phyloP scores from a whole-genome alignment of 2,888 invertebrate species.

The Pristionchus mayeri region DNA sequence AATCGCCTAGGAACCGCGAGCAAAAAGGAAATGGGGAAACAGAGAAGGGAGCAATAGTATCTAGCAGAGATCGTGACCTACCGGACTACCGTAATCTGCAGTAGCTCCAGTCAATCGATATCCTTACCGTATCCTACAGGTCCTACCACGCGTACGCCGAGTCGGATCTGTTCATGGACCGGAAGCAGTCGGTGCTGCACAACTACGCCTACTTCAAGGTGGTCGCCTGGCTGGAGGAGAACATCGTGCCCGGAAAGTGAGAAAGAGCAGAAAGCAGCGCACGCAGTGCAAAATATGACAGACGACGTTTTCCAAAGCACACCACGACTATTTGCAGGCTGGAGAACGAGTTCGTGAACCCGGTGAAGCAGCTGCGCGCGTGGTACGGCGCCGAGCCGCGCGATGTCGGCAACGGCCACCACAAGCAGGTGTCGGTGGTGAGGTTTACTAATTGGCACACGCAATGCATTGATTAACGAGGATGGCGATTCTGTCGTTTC shows the following conservation, averaged over 20 bases:
- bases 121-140: slow-evolving; percentile 54
- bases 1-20: slow-evolving; percentile 16
- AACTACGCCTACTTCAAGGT: slow-evolving; percentile 58
- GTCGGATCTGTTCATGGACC: slow-evolving; percentile 62
- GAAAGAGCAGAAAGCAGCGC: neutral
- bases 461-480: neutral
- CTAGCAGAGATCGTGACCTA: neutral
- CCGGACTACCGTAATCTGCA: neutral
- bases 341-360: slow-evolving; percentile 52
- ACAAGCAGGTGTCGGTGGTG: slow-evolving; percentile 66
- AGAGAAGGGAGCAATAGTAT: neutral
- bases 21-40: neutral
- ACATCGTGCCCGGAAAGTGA: slow-evolving; percentile 62
- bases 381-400: neutral
- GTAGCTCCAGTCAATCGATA: neutral
- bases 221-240: slow-evolving; percentile 66
- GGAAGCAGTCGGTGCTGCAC: slow-evolving; percentile 59
- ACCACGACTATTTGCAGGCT: slow-evolving; percentile 48
- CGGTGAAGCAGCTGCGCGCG: slow-evolving; percentile 37
- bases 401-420: slow-evolving; percentile 54
- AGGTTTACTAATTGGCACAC: slow-evolving; percentile 51
- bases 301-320: neutral
- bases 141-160: slow-evolving; percentile 67
- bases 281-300: neutral
- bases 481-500: neutral